These are phyloP conservation scores for Drosophila teissieri DNA, from an alignment of 1,140 invertebrate species.

Conservation along the genomic window DNA sequence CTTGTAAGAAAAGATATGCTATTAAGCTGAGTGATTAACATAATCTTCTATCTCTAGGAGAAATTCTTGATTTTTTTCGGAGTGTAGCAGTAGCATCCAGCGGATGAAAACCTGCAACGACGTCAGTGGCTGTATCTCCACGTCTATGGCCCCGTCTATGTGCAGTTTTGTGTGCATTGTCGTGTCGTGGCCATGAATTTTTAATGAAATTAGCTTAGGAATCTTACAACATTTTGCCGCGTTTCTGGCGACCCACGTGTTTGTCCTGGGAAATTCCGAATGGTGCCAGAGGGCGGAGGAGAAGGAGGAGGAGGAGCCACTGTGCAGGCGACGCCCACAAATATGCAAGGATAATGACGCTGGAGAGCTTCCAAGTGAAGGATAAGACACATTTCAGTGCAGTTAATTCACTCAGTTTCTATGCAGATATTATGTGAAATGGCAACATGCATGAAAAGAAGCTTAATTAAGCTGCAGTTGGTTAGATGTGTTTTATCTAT, in stretches of 20 bases:
- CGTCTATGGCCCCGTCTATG: constrained; percentile 10
- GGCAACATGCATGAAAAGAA: not conserved
- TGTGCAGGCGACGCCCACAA: constrained; percentile 42
- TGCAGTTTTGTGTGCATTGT: constrained; percentile 52
- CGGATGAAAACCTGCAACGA: constrained; percentile 29
- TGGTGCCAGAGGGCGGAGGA: constrained; percentile 6
- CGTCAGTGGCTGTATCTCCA: constrained; percentile 15
- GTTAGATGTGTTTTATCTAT: not conserved
- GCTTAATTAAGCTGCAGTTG: constrained; percentile 3
- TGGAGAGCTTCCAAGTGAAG: constrained; percentile 7
- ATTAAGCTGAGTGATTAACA: too few relatives aligned
- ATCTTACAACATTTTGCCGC: constrained; percentile 61
- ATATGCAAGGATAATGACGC: constrained; percentile 41
- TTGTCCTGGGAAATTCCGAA: constrained; percentile 51
- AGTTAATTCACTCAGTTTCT: not conserved
- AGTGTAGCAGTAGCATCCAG: constrained; percentile 1
- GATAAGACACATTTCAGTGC: not conserved
- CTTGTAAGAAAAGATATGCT: too few relatives aligned
- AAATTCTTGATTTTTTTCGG: not conserved
- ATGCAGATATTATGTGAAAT: not conserved
- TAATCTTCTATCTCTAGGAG: not conserved
- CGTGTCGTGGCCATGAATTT: constrained; percentile 76
- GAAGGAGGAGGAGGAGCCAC: constrained; percentile 3
- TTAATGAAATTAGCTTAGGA: constrained; percentile 81
- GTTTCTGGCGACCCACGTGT: constrained; percentile 50